Base-by-base conservation (phyloP, 2,113 vertebrate genomes). In the Etheostoma spectabile region DNA sequence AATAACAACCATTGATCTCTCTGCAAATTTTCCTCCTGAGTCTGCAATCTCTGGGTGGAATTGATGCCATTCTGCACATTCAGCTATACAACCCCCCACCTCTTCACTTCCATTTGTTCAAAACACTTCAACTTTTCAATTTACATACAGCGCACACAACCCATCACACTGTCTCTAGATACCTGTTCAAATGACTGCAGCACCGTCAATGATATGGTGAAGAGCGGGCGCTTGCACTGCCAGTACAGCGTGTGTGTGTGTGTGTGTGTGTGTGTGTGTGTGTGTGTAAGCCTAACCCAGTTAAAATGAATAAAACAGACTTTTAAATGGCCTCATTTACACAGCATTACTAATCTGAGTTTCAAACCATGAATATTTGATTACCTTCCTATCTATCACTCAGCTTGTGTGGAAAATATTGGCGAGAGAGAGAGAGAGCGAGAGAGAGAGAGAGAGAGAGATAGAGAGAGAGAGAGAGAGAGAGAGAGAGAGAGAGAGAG, bases 311-410 rank as follows among this genome's bases (percentile, higher is more conserved):
- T 91, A 92, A 93, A 93, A 94, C 93, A 93, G 90, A 93, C 92
- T 93, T 93, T 93, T 93, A 94, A 94, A 93, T 93, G 88, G 92
- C 90, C 91, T 94, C 88, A 93, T 94, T 93, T 92, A 93, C 88
- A 92, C 91, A 90, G 85, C 87, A 89, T 92, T 84, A 92, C 84
- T 90, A 91, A 92, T 92, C 80, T 75, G 77, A 88, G 90, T 92
- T 91, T 89, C 87, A 84, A 87, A 87, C 89, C 89, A 92, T 93
- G 78, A 92, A 94, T 92, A 91, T 93, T 94, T 93, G 83, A 94
- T 91, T 45, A 77, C 42, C 42, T 86, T 76, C 80, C 87, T 64
- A 86, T 91, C 87, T 82, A 87, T 91, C 74, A 35, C 86, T 88
- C 73, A 55, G 88, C 82, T 82, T 75, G 68, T 79, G 82, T 67